A percentile compares a stretch with the other conserved stretches of the same genome.
Evolutionary conservation across 2,888 invertebrate species (phyloP).

Genomic region (Rapana venosa): DNA sequence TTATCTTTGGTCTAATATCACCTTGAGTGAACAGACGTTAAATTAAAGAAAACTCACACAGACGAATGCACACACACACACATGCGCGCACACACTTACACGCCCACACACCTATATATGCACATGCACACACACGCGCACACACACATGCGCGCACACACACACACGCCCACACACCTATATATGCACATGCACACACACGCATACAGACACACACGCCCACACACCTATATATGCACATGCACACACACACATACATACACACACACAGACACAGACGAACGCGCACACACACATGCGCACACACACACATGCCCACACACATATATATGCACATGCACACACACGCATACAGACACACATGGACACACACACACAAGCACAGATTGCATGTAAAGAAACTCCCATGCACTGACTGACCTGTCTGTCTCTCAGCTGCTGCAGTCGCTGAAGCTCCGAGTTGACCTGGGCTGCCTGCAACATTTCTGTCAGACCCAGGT

Average conservation of each 20-base stretch:
- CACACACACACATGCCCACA: no score
- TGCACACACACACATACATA: neutral
- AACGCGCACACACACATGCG: no score
- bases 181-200: no score
- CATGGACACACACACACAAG: neutral
- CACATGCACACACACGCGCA: neutral
- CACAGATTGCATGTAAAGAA: neutral
- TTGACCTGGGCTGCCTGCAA: slow-evolving; percentile 66
- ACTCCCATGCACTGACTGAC: slow-evolving; percentile 8
- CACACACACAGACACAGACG: neutral
- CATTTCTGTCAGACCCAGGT: slow-evolving; percentile 66
- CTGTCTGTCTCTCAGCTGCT: slow-evolving; percentile 59
- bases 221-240: neutral
- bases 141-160: neutral
- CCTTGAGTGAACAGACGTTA: no score
- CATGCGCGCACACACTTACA: neutral
- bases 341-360: neutral
- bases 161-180: neutral
- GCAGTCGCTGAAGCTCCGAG: slow-evolving; percentile 63
- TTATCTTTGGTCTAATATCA: no score
- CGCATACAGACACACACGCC: neutral
- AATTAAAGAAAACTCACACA: no score
- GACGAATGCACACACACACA: neutral
- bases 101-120: neutral
- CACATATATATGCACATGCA: no score